Evolutionary conservation across 2,797 vertebrate genomes (phyloP).

Genomic region (Ibycter americanus): DNA sequence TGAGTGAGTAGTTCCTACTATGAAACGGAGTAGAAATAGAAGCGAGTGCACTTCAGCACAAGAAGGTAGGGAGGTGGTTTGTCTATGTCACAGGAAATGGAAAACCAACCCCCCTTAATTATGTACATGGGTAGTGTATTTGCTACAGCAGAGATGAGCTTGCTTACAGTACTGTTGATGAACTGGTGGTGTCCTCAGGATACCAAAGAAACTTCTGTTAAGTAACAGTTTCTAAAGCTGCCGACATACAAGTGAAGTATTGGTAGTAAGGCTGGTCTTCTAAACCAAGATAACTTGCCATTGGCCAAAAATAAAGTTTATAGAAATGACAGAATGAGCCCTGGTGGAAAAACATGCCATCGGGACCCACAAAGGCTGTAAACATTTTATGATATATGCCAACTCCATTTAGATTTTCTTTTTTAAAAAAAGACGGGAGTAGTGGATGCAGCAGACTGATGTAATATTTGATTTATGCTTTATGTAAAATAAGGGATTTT

Average conservation of each 20-base stretch:
- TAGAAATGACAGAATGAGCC: conserved; percentile 30
- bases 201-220: not conserved
- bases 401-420: conserved; percentile 24
- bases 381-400: conserved; percentile 45
- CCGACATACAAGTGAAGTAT: not conserved
- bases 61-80: not conserved
- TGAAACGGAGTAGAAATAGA: not conserved
- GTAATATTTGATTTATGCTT: not conserved
- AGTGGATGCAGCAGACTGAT: conserved; percentile 1
- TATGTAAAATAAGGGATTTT: not conserved
- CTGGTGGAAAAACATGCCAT: not conserved
- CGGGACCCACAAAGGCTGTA: conserved; percentile 10
- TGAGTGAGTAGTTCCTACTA: not conserved
- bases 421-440: not conserved
- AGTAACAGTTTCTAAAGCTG: not conserved
- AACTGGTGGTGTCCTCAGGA: not conserved
- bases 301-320: conserved; percentile 27
- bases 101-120: not conserved
- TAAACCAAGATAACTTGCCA: not conserved
- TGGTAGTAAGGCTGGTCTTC: not conserved
- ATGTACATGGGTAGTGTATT: fast-evolving
- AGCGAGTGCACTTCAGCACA: not conserved
- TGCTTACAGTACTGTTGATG: not conserved
- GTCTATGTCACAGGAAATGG: not conserved
- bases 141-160: not conserved